phyloP scores from a whole-genome alignment of 1,140 invertebrate species.

The Nylanderia fulva region DNA sequence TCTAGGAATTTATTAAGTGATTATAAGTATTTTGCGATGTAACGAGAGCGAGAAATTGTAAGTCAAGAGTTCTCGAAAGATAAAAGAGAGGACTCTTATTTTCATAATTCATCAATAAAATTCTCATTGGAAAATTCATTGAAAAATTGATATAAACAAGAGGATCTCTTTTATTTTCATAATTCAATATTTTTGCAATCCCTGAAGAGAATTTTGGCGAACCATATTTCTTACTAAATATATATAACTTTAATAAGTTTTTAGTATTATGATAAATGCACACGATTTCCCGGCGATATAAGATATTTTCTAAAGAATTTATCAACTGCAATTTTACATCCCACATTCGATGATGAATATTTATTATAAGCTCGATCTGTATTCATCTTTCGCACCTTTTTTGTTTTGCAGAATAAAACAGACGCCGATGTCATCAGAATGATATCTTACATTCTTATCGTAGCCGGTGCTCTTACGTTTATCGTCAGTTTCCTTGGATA shows the following conservation, averaged over 20 bases:
- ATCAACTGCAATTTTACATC: neutral
- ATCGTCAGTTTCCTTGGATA: slow-evolving; percentile 94
- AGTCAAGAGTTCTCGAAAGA: neutral
- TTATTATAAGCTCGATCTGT: neutral
- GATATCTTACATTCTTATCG: slow-evolving; percentile 91
- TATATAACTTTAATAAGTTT: neutral
- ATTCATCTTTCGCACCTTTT: slow-evolving; percentile 56
- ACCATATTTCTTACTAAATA: neutral
- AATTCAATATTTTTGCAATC: slow-evolving; percentile 5
- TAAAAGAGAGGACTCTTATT: neutral
- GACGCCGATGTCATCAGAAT: slow-evolving; percentile 87
- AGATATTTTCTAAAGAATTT: slow-evolving; percentile 7
- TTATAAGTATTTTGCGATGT: neutral
- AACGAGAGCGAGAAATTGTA: neutral
- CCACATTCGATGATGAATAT: slow-evolving; percentile 1
- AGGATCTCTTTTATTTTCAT: neutral
- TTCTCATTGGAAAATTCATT: too few relatives aligned
- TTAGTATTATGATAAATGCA: neutral
- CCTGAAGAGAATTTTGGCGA: neutral
- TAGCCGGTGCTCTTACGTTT: slow-evolving; percentile 93
- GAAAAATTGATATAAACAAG: too few relatives aligned
- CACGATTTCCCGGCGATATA: neutral
- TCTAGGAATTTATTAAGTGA: neutral
- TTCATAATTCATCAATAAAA: slow-evolving; percentile 8
- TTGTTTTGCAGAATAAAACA: slow-evolving; percentile 79